Percentiles rank a stretch among this genome's conserved stretches.
phyloP scores from a whole-genome alignment of 2,888 invertebrate genomes.

The Argyra leucocephala region DNA sequence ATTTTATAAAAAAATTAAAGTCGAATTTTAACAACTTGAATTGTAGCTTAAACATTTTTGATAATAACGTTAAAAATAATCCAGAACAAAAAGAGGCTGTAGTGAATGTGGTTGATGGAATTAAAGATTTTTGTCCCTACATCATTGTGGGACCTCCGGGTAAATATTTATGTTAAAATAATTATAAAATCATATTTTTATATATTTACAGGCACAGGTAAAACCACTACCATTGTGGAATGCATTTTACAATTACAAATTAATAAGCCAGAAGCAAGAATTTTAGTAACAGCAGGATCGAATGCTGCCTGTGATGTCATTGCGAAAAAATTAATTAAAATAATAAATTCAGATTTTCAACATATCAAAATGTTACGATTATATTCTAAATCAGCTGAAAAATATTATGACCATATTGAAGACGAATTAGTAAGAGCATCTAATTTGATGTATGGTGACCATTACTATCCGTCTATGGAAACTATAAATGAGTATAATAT shows the following conservation, averaged over 20 bases:
- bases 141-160: slow-evolving; percentile 80
- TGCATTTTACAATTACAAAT: slow-evolving; percentile 53
- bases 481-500: slow-evolving; percentile 49
- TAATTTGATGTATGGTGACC: slow-evolving; percentile 36
- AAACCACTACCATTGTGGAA: slow-evolving; percentile 63
- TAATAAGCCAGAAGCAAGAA: slow-evolving; percentile 39
- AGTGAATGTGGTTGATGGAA: slow-evolving; percentile 51
- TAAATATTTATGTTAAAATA: slow-evolving; percentile 28
- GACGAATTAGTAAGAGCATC: slow-evolving; percentile 41
- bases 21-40: not conserved
- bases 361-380: slow-evolving; percentile 42
- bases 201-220: slow-evolving; percentile 50
- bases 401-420: slow-evolving; percentile 37
- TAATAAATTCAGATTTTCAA: slow-evolving; percentile 30
- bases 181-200: not conserved
- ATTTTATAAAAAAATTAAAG: not conserved
- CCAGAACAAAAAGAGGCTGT: slow-evolving; percentile 54
- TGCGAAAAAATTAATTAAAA: slow-evolving; percentile 40
- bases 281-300: slow-evolving; percentile 59
- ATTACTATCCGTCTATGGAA: slow-evolving; percentile 44
- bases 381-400: slow-evolving; percentile 40
- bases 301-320: slow-evolving; percentile 65
- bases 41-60: slow-evolving; percentile 17
- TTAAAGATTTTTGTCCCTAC: slow-evolving; percentile 57
- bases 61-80: slow-evolving; percentile 44